Conservation (phyloP, 1,140 invertebrate genomes). For the Drosophila eugracilis region DNA sequence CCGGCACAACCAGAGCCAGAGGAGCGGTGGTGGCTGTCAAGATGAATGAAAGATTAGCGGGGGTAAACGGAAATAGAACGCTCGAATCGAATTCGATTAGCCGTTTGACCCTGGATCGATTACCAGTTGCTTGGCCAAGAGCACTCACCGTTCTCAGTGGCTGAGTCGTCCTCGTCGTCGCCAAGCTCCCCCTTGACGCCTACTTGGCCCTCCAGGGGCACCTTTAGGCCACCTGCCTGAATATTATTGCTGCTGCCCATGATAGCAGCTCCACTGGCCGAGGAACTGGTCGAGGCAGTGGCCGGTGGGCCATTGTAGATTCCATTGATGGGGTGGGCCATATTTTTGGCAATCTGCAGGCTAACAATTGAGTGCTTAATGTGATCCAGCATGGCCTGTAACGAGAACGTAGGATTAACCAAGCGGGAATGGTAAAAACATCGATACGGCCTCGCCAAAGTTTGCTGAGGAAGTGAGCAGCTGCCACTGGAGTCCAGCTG, state of each 20-base stretch:
- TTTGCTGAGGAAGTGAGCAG: conserved; percentile 32
- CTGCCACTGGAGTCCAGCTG: conserved; percentile 34
- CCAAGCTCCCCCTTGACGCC: conserved; percentile 37
- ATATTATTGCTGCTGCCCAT: conserved; percentile 16
- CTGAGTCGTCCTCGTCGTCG: conserved; percentile 81
- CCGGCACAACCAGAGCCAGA: conserved; percentile 87
- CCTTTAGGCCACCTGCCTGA: conserved; percentile 33
- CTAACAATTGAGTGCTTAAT: conserved; percentile 99
- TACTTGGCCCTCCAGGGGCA: conserved; percentile 20
- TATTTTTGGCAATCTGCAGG: conserved; percentile 98
- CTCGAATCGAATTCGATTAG: conserved; percentile 25
- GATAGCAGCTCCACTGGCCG: conserved; percentile 26
- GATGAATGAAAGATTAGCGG: conserved; percentile 20
- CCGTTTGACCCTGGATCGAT: conserved; percentile 25
- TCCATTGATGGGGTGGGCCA: conserved; percentile 94
- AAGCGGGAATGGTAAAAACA: not conserved
- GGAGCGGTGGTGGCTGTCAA: conserved; percentile 76
- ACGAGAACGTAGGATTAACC: conserved; percentile 25
- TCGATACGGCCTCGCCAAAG: conserved; percentile 21
- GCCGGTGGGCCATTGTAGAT: conserved; percentile 89
- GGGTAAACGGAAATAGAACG: conserved; percentile 1
- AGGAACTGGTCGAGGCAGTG: conserved; percentile 44
- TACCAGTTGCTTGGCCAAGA: conserved; percentile 13
- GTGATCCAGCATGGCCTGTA: conserved; percentile 94
- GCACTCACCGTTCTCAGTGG: conserved; percentile 79